Base-by-base conservation (phyloP, 2,113 vertebrate species). In the Bostrychus sinensis region DNA sequence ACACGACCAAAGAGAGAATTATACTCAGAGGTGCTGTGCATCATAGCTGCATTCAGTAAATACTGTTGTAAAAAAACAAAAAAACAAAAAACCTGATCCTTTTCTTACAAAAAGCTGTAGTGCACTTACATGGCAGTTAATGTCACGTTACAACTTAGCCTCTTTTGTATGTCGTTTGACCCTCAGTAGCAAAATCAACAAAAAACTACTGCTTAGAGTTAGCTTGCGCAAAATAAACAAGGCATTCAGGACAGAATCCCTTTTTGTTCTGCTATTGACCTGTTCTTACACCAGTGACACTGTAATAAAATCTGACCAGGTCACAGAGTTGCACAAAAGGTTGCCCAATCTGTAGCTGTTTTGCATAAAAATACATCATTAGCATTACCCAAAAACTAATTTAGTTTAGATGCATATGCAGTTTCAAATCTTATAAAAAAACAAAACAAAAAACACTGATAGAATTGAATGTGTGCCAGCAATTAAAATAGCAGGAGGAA, bases 401-500 rank as follows among this genome's bases (percentile, higher is more conserved):
- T 50, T 38, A 11, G 42, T 61, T 74, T 72, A 12, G 25, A 36
- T 38, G 32, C 32, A 20, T 50, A 58, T 61, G 19, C 42, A 9
- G 14, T 39, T 26, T 14, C 10, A 66, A 64, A 43, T 34, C 43
- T 68, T 5, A 45, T 11, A 48, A 48, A 48, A n/a, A n/a, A n/a
- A n/a, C 66, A 63, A 46, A 66, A 68, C 46, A 67, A 17, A 32
- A 12, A 23, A 9, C 56, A 13, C 14, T 42, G n/a, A 48, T 58
- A 32, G 36, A 50, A 42, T 38, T 17, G n/a, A 46, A 65, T 14
- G 20, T 8, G 60, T 17, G 38, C 43, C 20, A 16, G 43, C 37
- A 72, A 59, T 78, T 82, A 78, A 61, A 58, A 54, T 58, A 53
- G 73, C 73, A 39, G 25, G 45, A 16, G 42, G 61, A 54, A 22